These are phyloP conservation scores for Brachystomella parvula DNA, from an alignment of 1,140 invertebrate genomes.

Conservation along the genomic window DNA sequence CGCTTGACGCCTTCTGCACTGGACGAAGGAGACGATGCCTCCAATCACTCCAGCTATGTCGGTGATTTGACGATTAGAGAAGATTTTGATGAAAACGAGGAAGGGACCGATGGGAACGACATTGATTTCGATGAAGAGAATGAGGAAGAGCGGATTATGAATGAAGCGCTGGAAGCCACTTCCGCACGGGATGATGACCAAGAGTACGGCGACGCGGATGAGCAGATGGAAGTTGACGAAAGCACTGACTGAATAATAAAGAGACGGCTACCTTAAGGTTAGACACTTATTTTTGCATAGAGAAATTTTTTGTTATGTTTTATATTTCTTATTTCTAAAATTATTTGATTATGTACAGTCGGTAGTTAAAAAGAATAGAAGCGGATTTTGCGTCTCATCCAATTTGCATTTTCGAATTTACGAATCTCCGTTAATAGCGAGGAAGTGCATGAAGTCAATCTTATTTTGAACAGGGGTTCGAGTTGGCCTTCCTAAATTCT, in stretches of 20 bases:
- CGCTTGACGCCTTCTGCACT: background rate
- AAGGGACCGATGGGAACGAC: background rate
- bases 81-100: background rate
- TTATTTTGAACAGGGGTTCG: conserved; percentile 46
- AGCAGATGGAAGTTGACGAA: background rate
- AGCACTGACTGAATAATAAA: background rate
- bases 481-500: conserved; percentile 45
- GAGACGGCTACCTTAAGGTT: background rate
- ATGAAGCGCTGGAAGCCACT: background rate
- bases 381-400: background rate
- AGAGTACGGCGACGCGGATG: background rate
- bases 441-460: conserved; percentile 47
- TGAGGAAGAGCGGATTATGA: background rate
- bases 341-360: too few relatives aligned
- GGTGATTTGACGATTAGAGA: background rate
- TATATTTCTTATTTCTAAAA: background rate
- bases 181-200: background rate
- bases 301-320: background rate
- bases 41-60: background rate
- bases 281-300: background rate
- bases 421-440: conserved; percentile 37
- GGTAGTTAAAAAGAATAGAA: too few relatives aligned
- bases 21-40: background rate
- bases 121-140: conserved; percentile 1
- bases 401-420: background rate